Evolutionary conservation across 1,140 invertebrate genomes (phyloP), one percentile per base, ranked within the genome.

Genomic region (Leptinotarsa lineolata): DNA sequence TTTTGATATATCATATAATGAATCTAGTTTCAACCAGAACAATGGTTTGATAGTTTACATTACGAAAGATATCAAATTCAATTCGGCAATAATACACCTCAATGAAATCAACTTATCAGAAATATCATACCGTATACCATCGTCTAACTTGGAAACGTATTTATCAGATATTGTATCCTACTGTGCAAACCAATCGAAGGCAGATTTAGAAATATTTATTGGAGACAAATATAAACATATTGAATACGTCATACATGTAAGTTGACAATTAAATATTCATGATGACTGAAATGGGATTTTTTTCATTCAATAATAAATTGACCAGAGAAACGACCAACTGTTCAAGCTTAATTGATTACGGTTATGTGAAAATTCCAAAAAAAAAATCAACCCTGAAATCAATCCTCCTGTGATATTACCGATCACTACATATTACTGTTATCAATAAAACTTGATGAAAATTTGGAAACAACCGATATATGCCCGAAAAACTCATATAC

Each of bases 391-490:
- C 48, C 12, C 4, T 16, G 1, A 16, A 16, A 54, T 16, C 48
- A 16, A 54, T 54, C 48, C 11, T 11, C 11, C 4, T 54, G 48
- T 54, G 2, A 54, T 54, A 54, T n/a, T 13, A 54, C 15, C 48
- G 15, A n/a, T n/a, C 48, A 54, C 48, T 54, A 54, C 15, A n/a
- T 2, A 2, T 54, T 54, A 54, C 15, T 54, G 48, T 16, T 54
- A 54, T 54, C 48, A 12, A 12, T 54, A 54, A n/a, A 54, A 54
- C 48, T 54, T 54, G 48, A 54, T n/a, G 1, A n/a, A 54, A n/a
- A n/a, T 54, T 54, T 54, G 48, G 15, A 54, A 54, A n/a, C 48
- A 54, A 54, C 48, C 48, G n/a, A 54, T 54, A 54, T 54, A 54
- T 15, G 48, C 4, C 12, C 15, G 48, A 12, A 54, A 54, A 54